Evolutionary conservation across 2,113 vertebrate species (phyloP).

Genomic region (Cyrtonyx montezumae): DNA sequence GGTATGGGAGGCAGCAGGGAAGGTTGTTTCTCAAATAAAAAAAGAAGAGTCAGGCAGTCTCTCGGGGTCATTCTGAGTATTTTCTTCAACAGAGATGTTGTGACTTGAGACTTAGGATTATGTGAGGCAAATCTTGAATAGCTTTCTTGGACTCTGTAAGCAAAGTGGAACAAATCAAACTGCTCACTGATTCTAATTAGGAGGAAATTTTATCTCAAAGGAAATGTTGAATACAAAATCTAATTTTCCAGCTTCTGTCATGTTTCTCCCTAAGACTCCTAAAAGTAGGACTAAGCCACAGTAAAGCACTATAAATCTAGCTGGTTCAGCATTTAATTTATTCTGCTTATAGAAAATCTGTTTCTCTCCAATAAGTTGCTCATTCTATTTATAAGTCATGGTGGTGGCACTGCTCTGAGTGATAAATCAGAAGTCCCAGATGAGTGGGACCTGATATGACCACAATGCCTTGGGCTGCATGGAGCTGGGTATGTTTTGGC

Average conservation of each 20-base stretch:
- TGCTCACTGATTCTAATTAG: neutral
- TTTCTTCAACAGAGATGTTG: neutral
- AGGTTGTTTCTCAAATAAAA: neutral
- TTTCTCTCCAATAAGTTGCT: neutral
- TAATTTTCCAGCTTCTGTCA: neutral
- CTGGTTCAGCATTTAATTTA: neutral
- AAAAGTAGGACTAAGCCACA: neutral
- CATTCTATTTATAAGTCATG: neutral
- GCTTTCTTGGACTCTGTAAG: neutral
- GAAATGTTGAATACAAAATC: neutral
- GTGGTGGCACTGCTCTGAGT: neutral
- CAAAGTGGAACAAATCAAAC: neutral
- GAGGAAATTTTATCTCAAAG: neutral
- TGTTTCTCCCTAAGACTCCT: neutral
- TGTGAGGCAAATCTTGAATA: neutral
- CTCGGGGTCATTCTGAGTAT: neutral
- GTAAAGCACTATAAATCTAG: neutral
- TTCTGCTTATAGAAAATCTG: neutral
- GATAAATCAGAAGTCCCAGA: neutral
- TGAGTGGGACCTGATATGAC: neutral
- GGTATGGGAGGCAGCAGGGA: neutral
- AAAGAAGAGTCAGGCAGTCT: neutral
- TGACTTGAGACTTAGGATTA: neutral
- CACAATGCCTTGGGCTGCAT: fast-evolving
- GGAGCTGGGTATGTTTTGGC: neutral